Evolutionary conservation across 2,797 vertebrate genomes (phyloP).

Genomic region (Poeciliopsis infans): DNA sequence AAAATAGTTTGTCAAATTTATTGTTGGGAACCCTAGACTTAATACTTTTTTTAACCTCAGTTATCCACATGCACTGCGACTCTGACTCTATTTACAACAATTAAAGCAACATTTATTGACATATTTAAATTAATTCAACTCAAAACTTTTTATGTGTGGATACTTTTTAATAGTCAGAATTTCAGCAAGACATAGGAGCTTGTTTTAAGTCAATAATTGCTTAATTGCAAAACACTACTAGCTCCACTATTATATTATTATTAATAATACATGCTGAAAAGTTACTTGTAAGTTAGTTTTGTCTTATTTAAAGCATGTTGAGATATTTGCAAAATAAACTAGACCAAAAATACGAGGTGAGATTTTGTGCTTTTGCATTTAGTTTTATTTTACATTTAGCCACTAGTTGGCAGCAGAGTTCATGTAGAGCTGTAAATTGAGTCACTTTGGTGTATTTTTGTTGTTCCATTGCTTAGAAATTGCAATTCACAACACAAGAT

Average conservation of each 20-base stretch:
- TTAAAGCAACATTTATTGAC: background rate
- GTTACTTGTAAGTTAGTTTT: no score
- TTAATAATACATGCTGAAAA: no score
- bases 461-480: background rate
- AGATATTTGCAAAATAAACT: no score
- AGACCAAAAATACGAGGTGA: no score
- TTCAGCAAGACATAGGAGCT: no score
- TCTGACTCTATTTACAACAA: background rate
- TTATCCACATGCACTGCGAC: background rate
- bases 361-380: no score
- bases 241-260: no score
- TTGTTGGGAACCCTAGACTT: background rate
- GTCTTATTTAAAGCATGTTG: no score
- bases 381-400: background rate
- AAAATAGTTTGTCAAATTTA: background rate
- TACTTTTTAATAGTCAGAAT: background rate
- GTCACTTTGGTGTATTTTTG: background rate
- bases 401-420: background rate
- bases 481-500: background rate
- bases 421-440: background rate
- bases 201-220: no score
- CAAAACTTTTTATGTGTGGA: background rate
- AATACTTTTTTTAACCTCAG: background rate
- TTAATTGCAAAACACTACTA: no score
- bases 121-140: background rate